Conservation (phyloP, 1,140 invertebrate species). For the Aphelinus atriplicis region DNA sequence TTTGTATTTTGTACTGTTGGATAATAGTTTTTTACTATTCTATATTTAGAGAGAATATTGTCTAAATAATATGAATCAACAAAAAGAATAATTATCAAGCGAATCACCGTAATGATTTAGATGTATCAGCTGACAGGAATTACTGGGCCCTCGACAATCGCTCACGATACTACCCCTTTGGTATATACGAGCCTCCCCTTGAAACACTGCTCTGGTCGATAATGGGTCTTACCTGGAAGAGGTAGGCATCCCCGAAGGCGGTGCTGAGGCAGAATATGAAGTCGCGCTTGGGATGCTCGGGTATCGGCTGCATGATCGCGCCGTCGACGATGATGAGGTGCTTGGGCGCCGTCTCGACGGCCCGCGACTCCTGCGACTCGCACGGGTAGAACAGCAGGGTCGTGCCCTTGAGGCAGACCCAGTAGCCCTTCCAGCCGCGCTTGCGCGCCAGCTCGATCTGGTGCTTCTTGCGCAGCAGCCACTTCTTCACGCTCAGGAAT, state of each 20-base stretch:
- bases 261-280: conserved; percentile 98
- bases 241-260: conserved; percentile 96
- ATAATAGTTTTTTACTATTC: too few relatives aligned
- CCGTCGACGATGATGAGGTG: conserved; percentile 97
- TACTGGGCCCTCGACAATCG: too few relatives aligned
- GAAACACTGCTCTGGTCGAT: background rate
- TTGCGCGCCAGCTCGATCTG: conserved; percentile 95
- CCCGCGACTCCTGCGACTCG: conserved; percentile 89
- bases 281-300: conserved; percentile 97
- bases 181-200: too few relatives aligned
- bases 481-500: conserved; percentile 98
- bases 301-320: conserved; percentile 97
- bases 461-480: conserved; percentile 95
- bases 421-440: conserved; percentile 97
- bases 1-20: too few relatives aligned
- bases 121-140: too few relatives aligned
- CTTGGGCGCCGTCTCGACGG: conserved; percentile 91
- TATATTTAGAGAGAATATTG: too few relatives aligned
- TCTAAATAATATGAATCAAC: too few relatives aligned
- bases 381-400: conserved; percentile 96
- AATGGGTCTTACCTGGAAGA: conserved; percentile 86
- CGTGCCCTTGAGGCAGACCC: conserved; percentile 97
- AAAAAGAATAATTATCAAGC: too few relatives aligned
- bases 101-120: too few relatives aligned
- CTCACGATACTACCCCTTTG: too few relatives aligned